Percentiles rank a stretch among this genome's conserved stretches.
These are phyloP conservation scores for Volucella zonaria DNA, from an alignment of 2,888 invertebrate species.

Conservation along the genomic window DNA sequence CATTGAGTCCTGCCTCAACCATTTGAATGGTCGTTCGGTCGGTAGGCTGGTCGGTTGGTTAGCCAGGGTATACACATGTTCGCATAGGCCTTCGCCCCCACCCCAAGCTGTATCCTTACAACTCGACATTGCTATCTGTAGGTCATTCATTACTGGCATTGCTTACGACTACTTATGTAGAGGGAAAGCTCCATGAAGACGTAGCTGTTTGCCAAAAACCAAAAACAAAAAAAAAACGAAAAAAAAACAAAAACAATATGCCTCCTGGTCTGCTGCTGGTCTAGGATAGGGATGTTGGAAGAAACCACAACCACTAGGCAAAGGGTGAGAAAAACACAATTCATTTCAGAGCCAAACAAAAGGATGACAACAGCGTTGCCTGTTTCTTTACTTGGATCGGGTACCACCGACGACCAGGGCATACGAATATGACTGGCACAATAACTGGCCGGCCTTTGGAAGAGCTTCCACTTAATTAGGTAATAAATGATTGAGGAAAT, in stretches of 20 bases:
- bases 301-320: neutral
- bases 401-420: constrained; percentile 9
- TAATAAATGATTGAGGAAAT: constrained; percentile 83
- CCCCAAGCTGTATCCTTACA: constrained; percentile 7
- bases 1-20: constrained; percentile 39
- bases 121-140: constrained; percentile 19
- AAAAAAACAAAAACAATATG: no score
- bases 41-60: neutral
- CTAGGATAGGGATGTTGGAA: constrained; percentile 10
- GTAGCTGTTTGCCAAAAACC: constrained; percentile 15
- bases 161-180: constrained; percentile 3
- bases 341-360: constrained; percentile 34
- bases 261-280: constrained; percentile 3
- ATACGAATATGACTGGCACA: constrained; percentile 12
- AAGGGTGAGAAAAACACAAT: constrained; percentile 17
- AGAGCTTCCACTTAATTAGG: constrained; percentile 82
- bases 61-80: constrained; percentile 26
- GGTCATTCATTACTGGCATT: constrained; percentile 45
- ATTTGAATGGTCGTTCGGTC: constrained; percentile 33
- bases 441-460: constrained; percentile 32
- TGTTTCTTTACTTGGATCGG: neutral
- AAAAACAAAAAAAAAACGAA: constrained; percentile 4
- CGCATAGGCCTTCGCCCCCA: neutral
- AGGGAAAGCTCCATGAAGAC: neutral
- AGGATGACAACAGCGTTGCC: neutral